Conservation (phyloP, 2,888 invertebrate species). For the Ophioninae sp. region DNA sequence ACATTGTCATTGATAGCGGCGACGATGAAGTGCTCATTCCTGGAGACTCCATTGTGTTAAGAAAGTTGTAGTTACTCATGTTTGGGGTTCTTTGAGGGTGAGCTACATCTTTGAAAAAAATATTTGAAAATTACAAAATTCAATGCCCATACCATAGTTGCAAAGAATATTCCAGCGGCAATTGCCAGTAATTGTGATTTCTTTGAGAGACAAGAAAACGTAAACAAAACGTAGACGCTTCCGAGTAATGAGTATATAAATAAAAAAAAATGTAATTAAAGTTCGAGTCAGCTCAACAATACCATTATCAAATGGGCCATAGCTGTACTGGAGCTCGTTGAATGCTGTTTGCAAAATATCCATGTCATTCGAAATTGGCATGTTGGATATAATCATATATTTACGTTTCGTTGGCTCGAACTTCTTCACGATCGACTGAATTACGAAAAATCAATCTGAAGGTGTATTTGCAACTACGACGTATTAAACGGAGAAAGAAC, state of each 20-base stretch:
- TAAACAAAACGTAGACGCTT: background rate
- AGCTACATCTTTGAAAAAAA: slow-evolving; percentile 19
- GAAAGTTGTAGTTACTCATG: slow-evolving; percentile 65
- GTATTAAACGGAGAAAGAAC: background rate
- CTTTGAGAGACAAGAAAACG: background rate
- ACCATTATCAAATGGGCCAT: slow-evolving; percentile 66
- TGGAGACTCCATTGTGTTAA: slow-evolving; percentile 66
- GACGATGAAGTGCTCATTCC: slow-evolving; percentile 65
- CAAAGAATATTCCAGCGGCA: background rate
- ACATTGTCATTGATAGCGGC: slow-evolving; percentile 67
- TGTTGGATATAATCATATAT: slow-evolving; percentile 32
- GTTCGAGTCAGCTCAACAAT: slow-evolving; percentile 46
- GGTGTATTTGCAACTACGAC: background rate
- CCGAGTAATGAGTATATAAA: background rate
- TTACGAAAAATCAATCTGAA: background rate
- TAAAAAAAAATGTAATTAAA: slow-evolving; percentile 4
- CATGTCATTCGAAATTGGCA: slow-evolving; percentile 70
- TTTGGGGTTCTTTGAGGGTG: slow-evolving; percentile 22
- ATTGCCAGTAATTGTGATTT: background rate
- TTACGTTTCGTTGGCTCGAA: background rate
- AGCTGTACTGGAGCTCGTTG: slow-evolving; percentile 57
- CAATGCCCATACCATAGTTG: background rate
- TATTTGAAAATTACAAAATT: background rate
- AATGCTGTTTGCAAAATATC: slow-evolving; percentile 51
- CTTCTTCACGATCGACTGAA: background rate